Conservation (phyloP, 2,797 vertebrate genomes). For the Ciconia nigra region DNA sequence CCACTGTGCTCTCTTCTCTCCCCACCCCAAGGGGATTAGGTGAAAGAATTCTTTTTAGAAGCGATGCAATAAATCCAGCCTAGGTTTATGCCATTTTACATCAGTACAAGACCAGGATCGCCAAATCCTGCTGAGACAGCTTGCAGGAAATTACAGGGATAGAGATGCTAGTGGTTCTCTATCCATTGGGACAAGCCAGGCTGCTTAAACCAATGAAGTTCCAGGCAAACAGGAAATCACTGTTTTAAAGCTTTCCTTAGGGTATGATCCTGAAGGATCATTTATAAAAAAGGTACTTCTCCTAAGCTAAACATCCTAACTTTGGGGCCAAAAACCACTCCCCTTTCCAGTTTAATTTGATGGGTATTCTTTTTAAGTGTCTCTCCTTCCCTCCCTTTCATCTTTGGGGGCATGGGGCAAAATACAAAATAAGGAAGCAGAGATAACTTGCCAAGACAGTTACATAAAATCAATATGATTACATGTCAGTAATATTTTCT, state of each 20-base stretch:
- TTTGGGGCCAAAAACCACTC: background rate
- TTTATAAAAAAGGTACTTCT: background rate
- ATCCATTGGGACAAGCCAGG: background rate
- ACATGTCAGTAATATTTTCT: background rate
- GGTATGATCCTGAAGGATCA: background rate
- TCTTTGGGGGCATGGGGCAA: rapidly evolving
- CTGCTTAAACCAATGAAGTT: background rate
- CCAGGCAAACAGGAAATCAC: constrained; percentile 19
- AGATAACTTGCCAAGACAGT: background rate
- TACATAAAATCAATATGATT: background rate
- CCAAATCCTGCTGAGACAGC: constrained; percentile 30
- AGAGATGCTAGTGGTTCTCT: constrained; percentile 3
- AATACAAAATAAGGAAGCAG: background rate
- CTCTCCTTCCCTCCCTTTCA: background rate
- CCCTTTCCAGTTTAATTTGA: background rate
- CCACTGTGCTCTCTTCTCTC: background rate
- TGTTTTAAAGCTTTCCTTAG: background rate
- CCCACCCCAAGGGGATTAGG: background rate
- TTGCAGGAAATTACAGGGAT: constrained; percentile 47
- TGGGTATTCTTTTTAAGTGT: background rate
- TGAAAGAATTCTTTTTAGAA: constrained; percentile 14
- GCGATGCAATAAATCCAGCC: background rate
- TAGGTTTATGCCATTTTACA: constrained; percentile 13
- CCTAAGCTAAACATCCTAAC: background rate
- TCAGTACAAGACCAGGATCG: background rate